Conservation (phyloP, 2,113 vertebrate species). For the Protobothrops mucrosquamatus region DNA sequence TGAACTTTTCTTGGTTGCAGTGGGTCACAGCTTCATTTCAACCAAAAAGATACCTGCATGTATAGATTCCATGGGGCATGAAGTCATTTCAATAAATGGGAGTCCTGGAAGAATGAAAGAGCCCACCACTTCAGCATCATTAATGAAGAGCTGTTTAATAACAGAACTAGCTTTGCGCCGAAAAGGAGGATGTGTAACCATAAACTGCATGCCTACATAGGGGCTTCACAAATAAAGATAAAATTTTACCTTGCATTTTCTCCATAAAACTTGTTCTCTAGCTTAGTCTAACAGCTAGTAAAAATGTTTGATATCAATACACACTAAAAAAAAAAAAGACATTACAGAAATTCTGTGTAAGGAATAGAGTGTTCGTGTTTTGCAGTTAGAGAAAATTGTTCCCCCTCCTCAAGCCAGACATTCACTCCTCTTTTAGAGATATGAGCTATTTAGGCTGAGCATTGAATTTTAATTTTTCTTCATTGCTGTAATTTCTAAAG, state of each 20-base stretch:
- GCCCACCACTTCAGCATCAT: not conserved
- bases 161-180: not conserved
- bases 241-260: not conserved
- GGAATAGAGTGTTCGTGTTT: not conserved
- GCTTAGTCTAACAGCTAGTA: not conserved
- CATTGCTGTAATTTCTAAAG: conserved; percentile 21
- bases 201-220: not conserved
- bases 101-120: not conserved
- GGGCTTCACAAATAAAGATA: not conserved
- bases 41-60: not conserved
- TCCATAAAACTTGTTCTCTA: not conserved
- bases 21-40: not conserved
- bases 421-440: not conserved
- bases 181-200: not conserved
- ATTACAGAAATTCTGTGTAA: not conserved
- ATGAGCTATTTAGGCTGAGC: not conserved
- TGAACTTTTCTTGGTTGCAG: not conserved
- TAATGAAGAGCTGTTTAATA: not conserved
- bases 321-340: not conserved
- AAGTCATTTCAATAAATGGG: not conserved
- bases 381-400: not conserved
- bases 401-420: not conserved
- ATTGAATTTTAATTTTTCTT: conserved; percentile 13
- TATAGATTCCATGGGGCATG: not conserved
- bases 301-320: not conserved